Conservation (phyloP, 2,888 invertebrate genomes). For the Thumatha senex region DNA sequence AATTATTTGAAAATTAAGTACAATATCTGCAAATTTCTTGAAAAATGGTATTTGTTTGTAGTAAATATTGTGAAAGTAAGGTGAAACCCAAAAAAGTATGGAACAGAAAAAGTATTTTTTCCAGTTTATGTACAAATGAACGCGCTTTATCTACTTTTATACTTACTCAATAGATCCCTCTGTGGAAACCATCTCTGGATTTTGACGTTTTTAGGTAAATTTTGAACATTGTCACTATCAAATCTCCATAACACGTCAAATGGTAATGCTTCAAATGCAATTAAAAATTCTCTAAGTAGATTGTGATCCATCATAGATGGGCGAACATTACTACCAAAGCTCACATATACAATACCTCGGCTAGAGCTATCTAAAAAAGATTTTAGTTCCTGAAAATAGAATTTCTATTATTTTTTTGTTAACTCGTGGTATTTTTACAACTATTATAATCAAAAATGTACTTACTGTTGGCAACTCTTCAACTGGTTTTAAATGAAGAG, state of each 20-base stretch:
- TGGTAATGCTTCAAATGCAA: constrained; percentile 14
- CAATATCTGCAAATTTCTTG: no score
- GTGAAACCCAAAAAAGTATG: no score
- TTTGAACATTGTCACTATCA: constrained; percentile 17
- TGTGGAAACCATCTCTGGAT: constrained; percentile 32
- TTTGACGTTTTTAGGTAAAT: constrained; percentile 23
- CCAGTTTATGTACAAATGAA: no score
- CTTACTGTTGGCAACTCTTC: constrained; percentile 42
- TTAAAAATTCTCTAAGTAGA: constrained; percentile 2
- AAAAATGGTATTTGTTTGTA: no score
- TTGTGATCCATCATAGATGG: constrained; percentile 13
- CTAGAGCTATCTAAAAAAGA: constrained; percentile 11
- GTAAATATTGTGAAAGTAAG: no score
- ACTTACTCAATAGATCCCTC: constrained; percentile 24
- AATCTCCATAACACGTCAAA: constrained; percentile 31
- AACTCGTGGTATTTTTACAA: background rate
- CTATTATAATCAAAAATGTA: background rate
- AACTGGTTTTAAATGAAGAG: constrained; percentile 36
- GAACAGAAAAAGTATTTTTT: no score
- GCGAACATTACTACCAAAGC: constrained; percentile 22
- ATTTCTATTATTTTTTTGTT: background rate
- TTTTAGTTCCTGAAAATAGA: background rate
- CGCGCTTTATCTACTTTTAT: background rate
- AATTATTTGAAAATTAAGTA: background rate
- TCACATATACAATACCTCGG: constrained; percentile 23